A percentile compares a stretch with the other conserved stretches of the same genome.
Evolutionary conservation across 2,888 invertebrate species (phyloP).

Genomic region (Cloeon dipterum): DNA sequence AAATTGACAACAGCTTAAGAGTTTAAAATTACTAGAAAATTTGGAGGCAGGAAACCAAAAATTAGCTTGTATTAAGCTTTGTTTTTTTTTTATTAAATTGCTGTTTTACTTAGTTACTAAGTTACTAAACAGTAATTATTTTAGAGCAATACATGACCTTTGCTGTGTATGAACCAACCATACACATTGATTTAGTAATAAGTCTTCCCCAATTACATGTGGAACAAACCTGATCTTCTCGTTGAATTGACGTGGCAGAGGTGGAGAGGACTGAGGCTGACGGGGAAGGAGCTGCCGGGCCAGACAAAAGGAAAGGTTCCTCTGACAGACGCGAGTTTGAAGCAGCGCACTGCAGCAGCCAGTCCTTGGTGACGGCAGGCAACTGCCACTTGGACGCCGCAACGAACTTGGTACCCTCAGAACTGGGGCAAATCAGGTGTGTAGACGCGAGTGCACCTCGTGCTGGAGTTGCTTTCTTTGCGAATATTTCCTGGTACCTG

Average conservation of each 20-base stretch:
- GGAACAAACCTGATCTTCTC: background rate
- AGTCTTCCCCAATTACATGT: background rate
- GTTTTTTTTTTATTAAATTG: no score
- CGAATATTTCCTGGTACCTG: slow-evolving; percentile 41
- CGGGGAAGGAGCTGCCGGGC: background rate
- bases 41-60: no score
- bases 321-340: slow-evolving; percentile 24
- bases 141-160: no score
- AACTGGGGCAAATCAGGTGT: slow-evolving; percentile 50
- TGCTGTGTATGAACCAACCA: no score
- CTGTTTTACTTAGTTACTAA: no score
- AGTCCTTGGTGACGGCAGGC: slow-evolving; percentile 52
- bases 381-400: slow-evolving; percentile 70
- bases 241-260: background rate
- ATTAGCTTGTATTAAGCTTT: no score
- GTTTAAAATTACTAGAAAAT: no score
- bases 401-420: slow-evolving; percentile 50
- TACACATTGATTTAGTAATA: no score
- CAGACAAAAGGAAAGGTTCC: background rate
- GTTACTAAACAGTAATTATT: no score
- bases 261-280: background rate
- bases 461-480: slow-evolving; percentile 25
- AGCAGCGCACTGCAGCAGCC: slow-evolving; percentile 48
- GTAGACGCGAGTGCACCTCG: slow-evolving; percentile 40
- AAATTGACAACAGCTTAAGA: no score